Evolutionary conservation across 2,113 vertebrate genomes (phyloP).

Genomic region (Pseudopipra pipra): DNA sequence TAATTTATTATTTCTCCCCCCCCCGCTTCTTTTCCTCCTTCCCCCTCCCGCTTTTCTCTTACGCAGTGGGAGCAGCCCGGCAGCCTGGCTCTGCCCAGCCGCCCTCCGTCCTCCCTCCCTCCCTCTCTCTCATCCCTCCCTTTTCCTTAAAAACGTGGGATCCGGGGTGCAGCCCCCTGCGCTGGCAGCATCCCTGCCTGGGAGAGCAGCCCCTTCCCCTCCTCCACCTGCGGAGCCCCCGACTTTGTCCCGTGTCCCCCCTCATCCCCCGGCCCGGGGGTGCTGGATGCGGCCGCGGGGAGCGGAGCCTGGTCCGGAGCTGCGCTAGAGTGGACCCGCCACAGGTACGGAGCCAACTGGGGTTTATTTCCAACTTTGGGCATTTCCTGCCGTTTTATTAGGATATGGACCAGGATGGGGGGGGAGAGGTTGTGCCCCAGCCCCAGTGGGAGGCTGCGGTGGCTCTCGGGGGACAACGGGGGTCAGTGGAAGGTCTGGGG

Average conservation of each 20-base stretch:
- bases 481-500: neutral
- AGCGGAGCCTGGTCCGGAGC: neutral
- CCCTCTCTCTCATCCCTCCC: constrained; percentile 6
- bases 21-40: neutral
- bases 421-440: neutral
- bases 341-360: neutral
- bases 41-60: neutral
- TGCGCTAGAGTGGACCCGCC: neutral
- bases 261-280: neutral
- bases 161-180: constrained; percentile 3
- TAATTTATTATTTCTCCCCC: neutral
- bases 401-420: rapidly evolving
- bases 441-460: neutral
- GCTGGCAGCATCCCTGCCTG: constrained; percentile 10
- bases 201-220: neutral
- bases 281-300: neutral
- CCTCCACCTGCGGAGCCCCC: neutral
- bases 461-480: neutral
- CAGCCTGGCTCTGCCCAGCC: constrained; percentile 56
- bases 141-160: constrained; percentile 47
- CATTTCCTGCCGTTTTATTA: neutral
- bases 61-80: constrained; percentile 43
- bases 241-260: neutral
- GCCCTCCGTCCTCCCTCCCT: constrained; percentile 3
- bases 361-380: neutral